Conservation (phyloP, 2,113 vertebrate genomes). For the Urocitellus parryii region DNA sequence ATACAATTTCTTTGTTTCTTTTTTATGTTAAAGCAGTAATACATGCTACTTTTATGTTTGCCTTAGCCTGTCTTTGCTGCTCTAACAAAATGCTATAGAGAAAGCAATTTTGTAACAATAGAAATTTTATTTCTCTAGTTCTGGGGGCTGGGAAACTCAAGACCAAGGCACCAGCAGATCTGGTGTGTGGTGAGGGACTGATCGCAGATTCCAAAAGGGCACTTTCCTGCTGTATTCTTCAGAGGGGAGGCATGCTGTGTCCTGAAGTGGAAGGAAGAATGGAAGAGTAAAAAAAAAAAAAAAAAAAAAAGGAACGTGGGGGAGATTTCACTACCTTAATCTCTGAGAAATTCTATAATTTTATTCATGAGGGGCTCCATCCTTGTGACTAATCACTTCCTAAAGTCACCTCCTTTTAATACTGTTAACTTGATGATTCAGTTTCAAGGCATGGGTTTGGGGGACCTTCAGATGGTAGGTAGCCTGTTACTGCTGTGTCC, state of each 20-base stretch:
- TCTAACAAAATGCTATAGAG: background rate
- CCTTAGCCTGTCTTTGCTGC: background rate
- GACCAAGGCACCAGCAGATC: background rate
- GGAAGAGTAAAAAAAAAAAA: no score
- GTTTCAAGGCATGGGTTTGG: background rate
- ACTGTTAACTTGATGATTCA: background rate
- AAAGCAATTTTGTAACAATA: background rate
- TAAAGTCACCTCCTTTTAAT: background rate
- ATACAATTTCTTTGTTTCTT: background rate
- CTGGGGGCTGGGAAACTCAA: background rate
- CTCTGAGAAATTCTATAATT: background rate
- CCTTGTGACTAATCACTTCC: background rate
- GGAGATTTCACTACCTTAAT: accelerated
- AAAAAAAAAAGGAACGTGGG: no score
- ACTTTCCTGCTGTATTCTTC: background rate
- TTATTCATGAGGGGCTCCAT: background rate
- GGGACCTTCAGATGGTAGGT: background rate
- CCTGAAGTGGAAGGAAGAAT: background rate
- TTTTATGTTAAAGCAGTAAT: background rate
- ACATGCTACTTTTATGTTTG: background rate
- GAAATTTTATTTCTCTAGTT: background rate
- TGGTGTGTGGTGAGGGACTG: background rate
- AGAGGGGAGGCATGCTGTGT: no score
- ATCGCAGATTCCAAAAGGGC: background rate
- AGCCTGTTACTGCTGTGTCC: background rate